Conservation (phyloP, 2,797 vertebrate species). For the Monodelphis domestica region DNA sequence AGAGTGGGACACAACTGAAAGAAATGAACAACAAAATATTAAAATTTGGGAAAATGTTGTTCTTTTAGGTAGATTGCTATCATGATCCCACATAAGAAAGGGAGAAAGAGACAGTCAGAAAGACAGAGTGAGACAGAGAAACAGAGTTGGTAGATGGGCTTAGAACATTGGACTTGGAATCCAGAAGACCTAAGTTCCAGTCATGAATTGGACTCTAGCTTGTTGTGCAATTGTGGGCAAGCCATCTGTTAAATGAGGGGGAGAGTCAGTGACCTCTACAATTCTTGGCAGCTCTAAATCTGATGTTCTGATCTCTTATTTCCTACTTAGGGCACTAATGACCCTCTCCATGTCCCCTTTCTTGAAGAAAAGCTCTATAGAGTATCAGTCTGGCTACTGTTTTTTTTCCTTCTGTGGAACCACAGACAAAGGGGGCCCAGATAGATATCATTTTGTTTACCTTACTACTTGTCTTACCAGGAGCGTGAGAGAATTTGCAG, state of each 20-base stretch:
- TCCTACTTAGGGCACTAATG: background rate
- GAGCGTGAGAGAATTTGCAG: background rate
- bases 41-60: background rate
- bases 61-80: background rate
- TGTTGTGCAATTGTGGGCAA: background rate
- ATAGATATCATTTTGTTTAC: slow-evolving; percentile 10
- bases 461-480: background rate
- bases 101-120: background rate
- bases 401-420: slow-evolving; percentile 13
- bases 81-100: background rate
- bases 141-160: background rate
- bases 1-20: too few relatives aligned
- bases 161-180: background rate
- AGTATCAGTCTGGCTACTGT: slow-evolving; percentile 27
- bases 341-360: slow-evolving; percentile 2
- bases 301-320: background rate
- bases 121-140: background rate
- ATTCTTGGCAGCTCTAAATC: background rate
- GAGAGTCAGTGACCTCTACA: background rate
- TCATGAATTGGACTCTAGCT: background rate
- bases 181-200: background rate
- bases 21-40: too few relatives aligned
- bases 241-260: background rate
- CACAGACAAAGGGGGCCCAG: background rate
- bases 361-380: slow-evolving; percentile 48